These are phyloP conservation scores for Diabrotica virgifera DNA, from an alignment of 1,140 invertebrate genomes.

Conservation along the genomic window DNA sequence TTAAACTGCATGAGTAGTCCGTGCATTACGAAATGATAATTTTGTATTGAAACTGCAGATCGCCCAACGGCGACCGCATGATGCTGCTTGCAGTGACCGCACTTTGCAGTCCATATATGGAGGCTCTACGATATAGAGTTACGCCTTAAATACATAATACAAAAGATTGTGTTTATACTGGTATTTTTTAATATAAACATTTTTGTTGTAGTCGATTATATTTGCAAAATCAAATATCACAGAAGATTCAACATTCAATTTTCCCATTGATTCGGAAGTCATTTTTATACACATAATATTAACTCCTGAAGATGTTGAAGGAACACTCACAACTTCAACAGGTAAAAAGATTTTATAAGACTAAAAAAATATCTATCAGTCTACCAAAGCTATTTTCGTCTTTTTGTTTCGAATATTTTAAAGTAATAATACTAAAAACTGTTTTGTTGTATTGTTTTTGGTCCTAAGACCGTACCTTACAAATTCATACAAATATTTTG, in stretches of 20 bases:
- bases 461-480: too few species aligned
- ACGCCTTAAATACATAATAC: too few species aligned
- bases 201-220: constrained; percentile 27
- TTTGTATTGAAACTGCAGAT: too few species aligned
- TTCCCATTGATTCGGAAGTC: constrained; percentile 37
- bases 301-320: constrained; percentile 15
- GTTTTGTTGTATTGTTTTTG: neutral
- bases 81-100: too few species aligned
- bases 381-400: too few species aligned
- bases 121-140: too few species aligned
- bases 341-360: constrained; percentile 21
- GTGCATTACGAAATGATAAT: too few species aligned
- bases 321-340: constrained; percentile 27
- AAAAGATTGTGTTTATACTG: neutral
- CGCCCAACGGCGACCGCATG: too few species aligned
- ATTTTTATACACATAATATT: constrained; percentile 36
- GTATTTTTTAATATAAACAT: neutral
- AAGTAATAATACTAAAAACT: neutral
- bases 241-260: constrained; percentile 21
- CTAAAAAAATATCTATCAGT: too few species aligned
- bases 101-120: too few species aligned
- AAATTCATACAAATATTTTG: too few species aligned
- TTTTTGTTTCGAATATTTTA: neutral
- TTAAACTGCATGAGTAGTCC: too few species aligned
- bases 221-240: constrained; percentile 28